phyloP scores from a whole-genome alignment of 2,797 vertebrate species.

The Fratercula arctica region DNA sequence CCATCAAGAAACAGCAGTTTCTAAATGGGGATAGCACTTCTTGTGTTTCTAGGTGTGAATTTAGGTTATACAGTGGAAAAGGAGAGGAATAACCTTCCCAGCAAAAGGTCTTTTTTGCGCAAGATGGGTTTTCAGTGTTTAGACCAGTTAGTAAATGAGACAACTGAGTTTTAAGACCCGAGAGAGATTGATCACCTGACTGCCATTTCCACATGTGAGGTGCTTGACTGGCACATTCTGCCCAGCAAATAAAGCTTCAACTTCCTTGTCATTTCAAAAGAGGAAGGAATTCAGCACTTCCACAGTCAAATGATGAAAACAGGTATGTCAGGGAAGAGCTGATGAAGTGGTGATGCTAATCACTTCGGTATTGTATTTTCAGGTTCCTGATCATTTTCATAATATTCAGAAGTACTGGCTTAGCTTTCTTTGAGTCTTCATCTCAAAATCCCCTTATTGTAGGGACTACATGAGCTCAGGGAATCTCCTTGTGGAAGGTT shows the following conservation, averaged over 20 bases:
- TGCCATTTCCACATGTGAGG: background rate
- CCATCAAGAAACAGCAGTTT: background rate
- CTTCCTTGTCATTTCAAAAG: background rate
- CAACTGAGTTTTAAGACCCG: background rate
- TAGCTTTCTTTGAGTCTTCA: background rate
- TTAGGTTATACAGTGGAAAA: background rate
- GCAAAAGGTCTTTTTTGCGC: background rate
- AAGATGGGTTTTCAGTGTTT: background rate
- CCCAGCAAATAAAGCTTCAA: background rate
- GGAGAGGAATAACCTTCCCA: background rate
- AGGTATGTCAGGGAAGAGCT: background rate
- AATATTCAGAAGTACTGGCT: background rate
- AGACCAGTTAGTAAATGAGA: background rate
- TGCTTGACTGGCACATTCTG: background rate
- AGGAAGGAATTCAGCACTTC: background rate
- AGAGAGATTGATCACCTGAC: accelerated
- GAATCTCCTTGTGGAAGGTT: background rate
- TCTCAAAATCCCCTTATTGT: background rate
- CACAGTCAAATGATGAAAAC: background rate
- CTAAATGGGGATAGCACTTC: background rate
- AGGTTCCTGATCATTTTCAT: background rate
- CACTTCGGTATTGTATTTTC: background rate
- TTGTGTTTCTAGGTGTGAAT: background rate
- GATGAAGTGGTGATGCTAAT: background rate
- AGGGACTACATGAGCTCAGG: background rate